Conservation (phyloP, 64 coral and sea anemone species). For the Montipora foliosa region DNA sequence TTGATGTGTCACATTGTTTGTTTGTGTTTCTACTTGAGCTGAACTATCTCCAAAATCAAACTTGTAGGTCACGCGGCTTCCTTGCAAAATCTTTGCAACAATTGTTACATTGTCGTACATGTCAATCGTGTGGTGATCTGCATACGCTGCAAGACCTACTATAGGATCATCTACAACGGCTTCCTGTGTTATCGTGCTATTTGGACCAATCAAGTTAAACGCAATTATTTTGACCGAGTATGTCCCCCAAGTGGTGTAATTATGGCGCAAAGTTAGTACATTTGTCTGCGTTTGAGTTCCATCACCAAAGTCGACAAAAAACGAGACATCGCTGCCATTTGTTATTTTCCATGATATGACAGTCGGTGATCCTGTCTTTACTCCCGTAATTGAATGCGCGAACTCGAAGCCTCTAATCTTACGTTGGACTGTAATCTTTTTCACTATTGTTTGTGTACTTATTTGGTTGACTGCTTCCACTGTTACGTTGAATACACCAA, state of each 20-base stretch:
- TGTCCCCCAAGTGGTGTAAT: constrained; percentile 32
- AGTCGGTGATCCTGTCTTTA: neutral
- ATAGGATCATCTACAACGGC: constrained; percentile 68
- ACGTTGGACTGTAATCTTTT: constrained; percentile 55
- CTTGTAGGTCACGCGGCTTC: constrained; percentile 46
- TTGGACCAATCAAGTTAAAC: constrained; percentile 55
- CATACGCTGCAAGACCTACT: constrained; percentile 45
- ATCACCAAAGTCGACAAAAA: constrained; percentile 65
- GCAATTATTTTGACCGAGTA: constrained; percentile 55
- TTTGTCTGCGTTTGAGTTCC: neutral
- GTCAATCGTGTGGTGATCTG: neutral
- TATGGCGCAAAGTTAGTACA: constrained; percentile 39
- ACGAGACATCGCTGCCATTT: constrained; percentile 75
- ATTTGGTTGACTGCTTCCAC: constrained; percentile 79
- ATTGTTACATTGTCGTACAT: constrained; percentile 40
- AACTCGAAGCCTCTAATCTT: constrained; percentile 69
- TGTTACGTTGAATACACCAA: constrained; percentile 24
- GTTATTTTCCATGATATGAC: constrained; percentile 64
- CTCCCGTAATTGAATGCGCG: neutral
- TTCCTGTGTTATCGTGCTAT: neutral
- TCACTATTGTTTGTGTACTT: constrained; percentile 12
- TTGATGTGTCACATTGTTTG: constrained; percentile 21
- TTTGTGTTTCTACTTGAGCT: neutral
- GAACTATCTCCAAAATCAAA: constrained; percentile 80
- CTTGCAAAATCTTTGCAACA: constrained; percentile 12